phyloP scores from a whole-genome alignment of 2,797 vertebrate species.

The Heliangelus exortis region DNA sequence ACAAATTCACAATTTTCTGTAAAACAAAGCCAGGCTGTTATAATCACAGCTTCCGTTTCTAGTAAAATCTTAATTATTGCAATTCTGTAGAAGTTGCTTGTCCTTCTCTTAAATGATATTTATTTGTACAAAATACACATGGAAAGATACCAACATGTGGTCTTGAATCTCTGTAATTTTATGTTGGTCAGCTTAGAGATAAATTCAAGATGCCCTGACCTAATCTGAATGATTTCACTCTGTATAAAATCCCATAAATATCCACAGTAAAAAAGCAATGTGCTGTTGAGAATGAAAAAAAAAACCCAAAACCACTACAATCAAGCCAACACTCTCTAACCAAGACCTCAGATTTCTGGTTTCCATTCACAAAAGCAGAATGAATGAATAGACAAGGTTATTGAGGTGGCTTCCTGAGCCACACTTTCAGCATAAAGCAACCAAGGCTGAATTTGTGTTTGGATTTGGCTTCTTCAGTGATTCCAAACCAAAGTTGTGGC shows the following conservation, averaged over 20 bases:
- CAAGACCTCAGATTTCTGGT: neutral
- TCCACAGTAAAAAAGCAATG: neutral
- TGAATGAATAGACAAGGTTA: conserved; percentile 6
- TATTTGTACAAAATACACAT: neutral
- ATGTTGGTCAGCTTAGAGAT: neutral
- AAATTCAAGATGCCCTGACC: conserved; percentile 32
- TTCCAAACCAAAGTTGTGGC: conserved; percentile 18
- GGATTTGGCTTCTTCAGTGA: conserved; percentile 1
- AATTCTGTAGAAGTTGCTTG: neutral
- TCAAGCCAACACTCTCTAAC: neutral
- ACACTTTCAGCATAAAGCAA: neutral
- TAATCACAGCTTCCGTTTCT: neutral
- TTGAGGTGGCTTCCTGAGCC: conserved; percentile 6
- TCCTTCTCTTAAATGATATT: neutral
- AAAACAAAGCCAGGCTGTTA: neutral
- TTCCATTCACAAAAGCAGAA: conserved; percentile 34
- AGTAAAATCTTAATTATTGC: neutral
- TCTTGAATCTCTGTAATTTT: conserved; percentile 14
- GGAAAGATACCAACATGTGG: neutral
- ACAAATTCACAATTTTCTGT: neutral
- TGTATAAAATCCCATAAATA: conserved; percentile 6
- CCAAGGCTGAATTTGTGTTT: conserved; percentile 10
- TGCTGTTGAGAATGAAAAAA: neutral
- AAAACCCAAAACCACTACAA: neutral
- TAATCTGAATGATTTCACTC: conserved; percentile 29